A percentile compares a stretch with the other conserved stretches of the same genome.
phyloP scores from a whole-genome alignment of 2,888 invertebrate genomes.

The Empis stercorea region DNA sequence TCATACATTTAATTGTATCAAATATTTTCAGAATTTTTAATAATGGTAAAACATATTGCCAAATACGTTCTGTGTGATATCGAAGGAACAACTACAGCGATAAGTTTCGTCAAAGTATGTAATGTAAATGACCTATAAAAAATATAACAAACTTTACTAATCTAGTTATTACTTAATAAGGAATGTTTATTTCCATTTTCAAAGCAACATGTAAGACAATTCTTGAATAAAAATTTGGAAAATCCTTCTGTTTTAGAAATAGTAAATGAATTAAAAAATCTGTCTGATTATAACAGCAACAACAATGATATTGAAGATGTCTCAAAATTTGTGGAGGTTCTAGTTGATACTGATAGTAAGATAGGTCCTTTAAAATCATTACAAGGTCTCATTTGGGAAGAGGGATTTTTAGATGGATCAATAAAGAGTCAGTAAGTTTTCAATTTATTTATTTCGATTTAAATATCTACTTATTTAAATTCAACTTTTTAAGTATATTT shows the following conservation, averaged over 20 bases:
- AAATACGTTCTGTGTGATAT: constrained; percentile 47
- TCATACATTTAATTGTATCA: too few relatives aligned
- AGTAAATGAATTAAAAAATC: constrained; percentile 50
- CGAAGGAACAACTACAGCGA: constrained; percentile 61
- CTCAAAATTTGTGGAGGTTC: constrained; percentile 60
- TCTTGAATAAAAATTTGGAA: constrained; percentile 59
- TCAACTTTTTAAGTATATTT: constrained; percentile 54
- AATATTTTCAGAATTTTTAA: too few relatives aligned
- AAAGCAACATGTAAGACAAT: constrained; percentile 54
- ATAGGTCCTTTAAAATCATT: constrained; percentile 67
- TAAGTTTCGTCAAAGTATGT: constrained; percentile 52
- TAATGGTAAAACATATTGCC: constrained; percentile 1
- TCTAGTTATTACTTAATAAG: too few relatives aligned
- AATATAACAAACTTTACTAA: too few relatives aligned
- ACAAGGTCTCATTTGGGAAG: constrained; percentile 84
- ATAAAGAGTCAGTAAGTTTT: constrained; percentile 82
- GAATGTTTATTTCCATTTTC: constrained; percentile 69
- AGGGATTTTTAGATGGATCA: constrained; percentile 64
- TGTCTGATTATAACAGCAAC: constrained; percentile 23
- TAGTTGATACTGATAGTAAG: constrained; percentile 72
- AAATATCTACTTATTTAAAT: too few relatives aligned
- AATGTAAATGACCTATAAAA: too few relatives aligned
- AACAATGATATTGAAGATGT: constrained; percentile 44
- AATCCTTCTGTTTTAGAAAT: constrained; percentile 51
- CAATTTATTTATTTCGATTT: too few relatives aligned